These are phyloP conservation scores for Ganaspis sp. DNA, from an alignment of 1,140 invertebrate genomes.

Conservation along the genomic window DNA sequence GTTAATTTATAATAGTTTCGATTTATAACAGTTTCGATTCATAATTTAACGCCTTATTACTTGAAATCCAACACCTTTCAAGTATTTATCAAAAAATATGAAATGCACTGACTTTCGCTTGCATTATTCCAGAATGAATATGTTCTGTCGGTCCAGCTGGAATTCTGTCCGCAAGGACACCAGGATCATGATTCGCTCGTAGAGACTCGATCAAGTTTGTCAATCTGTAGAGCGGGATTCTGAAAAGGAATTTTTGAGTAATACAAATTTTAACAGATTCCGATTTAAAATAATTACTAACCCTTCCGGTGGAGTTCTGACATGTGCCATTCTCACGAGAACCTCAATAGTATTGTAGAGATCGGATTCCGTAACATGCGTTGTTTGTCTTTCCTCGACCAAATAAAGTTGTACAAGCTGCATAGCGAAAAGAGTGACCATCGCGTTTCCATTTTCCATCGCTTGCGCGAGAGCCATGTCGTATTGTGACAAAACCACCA, in stretches of 20 bases:
- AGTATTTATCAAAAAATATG: conserved; percentile 31
- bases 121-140: conserved; percentile 93
- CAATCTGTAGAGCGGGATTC: conserved; percentile 77
- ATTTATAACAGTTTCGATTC: too few relatives aligned
- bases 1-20: too few relatives aligned
- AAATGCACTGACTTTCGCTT: conserved; percentile 80
- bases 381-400: conserved; percentile 89
- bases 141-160: conserved; percentile 88
- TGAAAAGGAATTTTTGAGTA: conserved; percentile 44
- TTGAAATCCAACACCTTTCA: too few relatives aligned
- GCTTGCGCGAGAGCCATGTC: conserved; percentile 90
- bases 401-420: conserved; percentile 92
- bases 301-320: conserved; percentile 88
- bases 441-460: conserved; percentile 92
- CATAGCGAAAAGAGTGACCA: conserved; percentile 93
- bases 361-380: conserved; percentile 88
- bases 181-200: conserved; percentile 83
- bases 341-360: conserved; percentile 90
- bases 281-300: conserved; percentile 62
- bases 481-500: conserved; percentile 85
- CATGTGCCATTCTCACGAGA: conserved; percentile 85
- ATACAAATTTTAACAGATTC: conserved; percentile 34
- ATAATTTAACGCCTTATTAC: too few relatives aligned
- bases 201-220: conserved; percentile 85
- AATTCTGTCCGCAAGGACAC: conserved; percentile 82